These are phyloP conservation scores for Sphenodon punctatus DNA, from an alignment of 2,797 vertebrate genomes.

Conservation along the genomic window DNA sequence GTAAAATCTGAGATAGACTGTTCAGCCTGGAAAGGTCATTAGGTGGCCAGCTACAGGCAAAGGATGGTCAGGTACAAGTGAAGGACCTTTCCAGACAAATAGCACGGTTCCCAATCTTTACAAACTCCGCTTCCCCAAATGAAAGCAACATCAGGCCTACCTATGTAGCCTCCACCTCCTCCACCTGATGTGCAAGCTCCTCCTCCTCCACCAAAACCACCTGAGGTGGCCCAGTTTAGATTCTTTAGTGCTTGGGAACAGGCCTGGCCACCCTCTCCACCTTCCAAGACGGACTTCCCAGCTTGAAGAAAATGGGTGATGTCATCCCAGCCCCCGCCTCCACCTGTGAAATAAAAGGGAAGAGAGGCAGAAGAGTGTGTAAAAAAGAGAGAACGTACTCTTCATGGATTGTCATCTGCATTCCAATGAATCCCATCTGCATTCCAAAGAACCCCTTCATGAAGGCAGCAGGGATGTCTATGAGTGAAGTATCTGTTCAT, in stretches of 20 bases:
- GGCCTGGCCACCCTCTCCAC: conserved; percentile 84
- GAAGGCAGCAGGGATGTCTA: background rate
- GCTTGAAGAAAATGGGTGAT: conserved; percentile 69
- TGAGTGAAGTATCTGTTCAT: background rate
- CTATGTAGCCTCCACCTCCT: conserved; percentile 89
- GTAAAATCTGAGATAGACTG: background rate
- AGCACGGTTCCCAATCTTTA: background rate
- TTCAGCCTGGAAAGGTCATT: background rate
- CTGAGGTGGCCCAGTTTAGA: conserved; percentile 85
- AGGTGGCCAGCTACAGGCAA: background rate
- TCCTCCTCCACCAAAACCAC: conserved; percentile 90
- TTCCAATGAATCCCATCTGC: background rate
- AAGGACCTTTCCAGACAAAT: background rate
- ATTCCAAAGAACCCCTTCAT: background rate
- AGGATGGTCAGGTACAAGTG: background rate
- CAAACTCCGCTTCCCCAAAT: background rate
- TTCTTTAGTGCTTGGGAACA: conserved; percentile 82
- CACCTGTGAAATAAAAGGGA: conserved; percentile 62
- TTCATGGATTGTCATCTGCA: background rate
- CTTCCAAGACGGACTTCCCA: conserved; percentile 84
- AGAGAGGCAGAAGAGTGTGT: background rate
- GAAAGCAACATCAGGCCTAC: conserved; percentile 70
- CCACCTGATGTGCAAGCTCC: conserved; percentile 90
- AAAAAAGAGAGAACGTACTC: background rate
- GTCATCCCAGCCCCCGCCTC: conserved; percentile 88